Evolutionary conservation across 1,140 invertebrate genomes (phyloP).

Genomic region (Eubasilissa regina): DNA sequence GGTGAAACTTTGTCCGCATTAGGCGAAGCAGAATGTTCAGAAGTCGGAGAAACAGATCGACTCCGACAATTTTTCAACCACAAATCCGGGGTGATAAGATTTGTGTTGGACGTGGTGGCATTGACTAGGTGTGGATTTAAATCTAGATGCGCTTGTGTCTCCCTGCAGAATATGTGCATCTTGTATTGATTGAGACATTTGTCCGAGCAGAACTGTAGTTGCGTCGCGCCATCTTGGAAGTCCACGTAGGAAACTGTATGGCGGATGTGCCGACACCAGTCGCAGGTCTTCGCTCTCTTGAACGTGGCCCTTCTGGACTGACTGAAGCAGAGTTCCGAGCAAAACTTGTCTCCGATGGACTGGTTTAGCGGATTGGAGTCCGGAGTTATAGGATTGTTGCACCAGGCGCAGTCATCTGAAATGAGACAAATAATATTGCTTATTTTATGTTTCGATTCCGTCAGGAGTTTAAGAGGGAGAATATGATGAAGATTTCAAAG

Average conservation of each 20-base stretch:
- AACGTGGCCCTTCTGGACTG: constrained; percentile 90
- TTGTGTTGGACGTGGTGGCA: constrained; percentile 64
- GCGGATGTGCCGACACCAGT: constrained; percentile 92
- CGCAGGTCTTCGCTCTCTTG: constrained; percentile 93
- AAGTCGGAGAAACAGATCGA: constrained; percentile 74
- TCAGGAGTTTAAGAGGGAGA: too few relatives aligned
- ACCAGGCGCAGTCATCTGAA: constrained; percentile 75
- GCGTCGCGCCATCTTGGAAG: constrained; percentile 85
- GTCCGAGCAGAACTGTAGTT: constrained; percentile 88
- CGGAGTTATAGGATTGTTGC: constrained; percentile 72
- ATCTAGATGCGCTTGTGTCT: constrained; percentile 90
- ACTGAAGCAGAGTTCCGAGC: constrained; percentile 91
- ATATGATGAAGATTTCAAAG: too few relatives aligned
- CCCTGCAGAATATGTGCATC: constrained; percentile 95
- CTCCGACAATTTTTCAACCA: constrained; percentile 87
- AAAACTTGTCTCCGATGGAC: constrained; percentile 78
- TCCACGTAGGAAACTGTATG: constrained; percentile 95
- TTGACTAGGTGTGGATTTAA: constrained; percentile 81
- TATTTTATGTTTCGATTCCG: too few relatives aligned
- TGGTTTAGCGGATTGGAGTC: constrained; percentile 74
- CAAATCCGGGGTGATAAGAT: constrained; percentile 89
- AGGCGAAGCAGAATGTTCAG: constrained; percentile 65
- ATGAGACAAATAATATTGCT: constrained; percentile 44
- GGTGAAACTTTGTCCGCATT: constrained; percentile 62
- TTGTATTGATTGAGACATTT: constrained; percentile 96